Base-by-base conservation (phyloP, 2,797 vertebrate species). In the Hapalemur alaotrensis region DNA sequence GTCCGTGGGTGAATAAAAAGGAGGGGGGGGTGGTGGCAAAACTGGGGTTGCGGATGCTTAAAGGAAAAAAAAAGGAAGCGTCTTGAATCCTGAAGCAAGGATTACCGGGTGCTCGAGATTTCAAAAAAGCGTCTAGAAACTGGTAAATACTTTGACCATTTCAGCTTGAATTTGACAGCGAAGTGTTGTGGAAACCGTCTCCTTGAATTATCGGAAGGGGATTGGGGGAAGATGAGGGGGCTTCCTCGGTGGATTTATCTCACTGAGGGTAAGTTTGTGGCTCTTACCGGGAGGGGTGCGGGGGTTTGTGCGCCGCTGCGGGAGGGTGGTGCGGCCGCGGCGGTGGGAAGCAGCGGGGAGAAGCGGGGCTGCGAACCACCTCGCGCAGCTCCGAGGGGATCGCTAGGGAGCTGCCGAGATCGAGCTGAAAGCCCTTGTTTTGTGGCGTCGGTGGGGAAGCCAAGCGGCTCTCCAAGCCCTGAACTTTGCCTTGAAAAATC, bases 81-180 rank as follows among this genome's bases (percentile, higher is more conserved):
- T 97, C 97, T 82, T 72, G 97, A 95, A 98, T 85, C 96, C 97
- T 59, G 82, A 35, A 95, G 84, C 89, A 88, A 86, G 98, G 97
- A 98, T 98, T 89, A 89, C 95, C 57, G 93, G 89, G 97, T 86
- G 63, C 91, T 98, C 28, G 96, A 75, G 96, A 95, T 96, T 97
- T 84, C 93, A 86, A 63, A 89, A 82, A 67, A 97, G 96, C 98
- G 61, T 83, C 96, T 92, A 89, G 88, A 93, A 98, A 98, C 98
- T 97, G 98, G 98, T 98, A 98, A 98, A 98, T 98, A 98, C 98
- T 98, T 99, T 65, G 97, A 65, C 94, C 94, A 65, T 95, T 94
- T 88, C 63, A 15, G 91, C 96, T 96, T 57, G 91, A 57, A 93
- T 95, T 80, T 85, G 89, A 94, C 65, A 57, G 95, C 82, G 35